Base-by-base conservation (phyloP, 1,140 invertebrate genomes). In the Drosophila pseudoananassae region DNA sequence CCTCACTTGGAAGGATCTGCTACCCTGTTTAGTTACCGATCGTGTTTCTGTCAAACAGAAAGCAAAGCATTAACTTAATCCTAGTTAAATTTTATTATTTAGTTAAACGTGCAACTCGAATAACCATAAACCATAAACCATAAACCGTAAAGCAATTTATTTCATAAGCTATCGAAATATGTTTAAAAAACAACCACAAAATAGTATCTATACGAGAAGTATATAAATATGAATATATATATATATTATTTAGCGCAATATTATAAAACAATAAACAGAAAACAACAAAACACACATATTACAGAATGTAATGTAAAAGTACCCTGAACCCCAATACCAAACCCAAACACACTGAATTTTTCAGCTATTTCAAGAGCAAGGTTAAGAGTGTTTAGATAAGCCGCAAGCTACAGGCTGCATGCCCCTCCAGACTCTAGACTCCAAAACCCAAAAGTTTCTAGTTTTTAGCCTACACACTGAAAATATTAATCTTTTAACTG, bases 1-100 rank as follows among this genome's bases (percentile, higher is more conserved):
- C 40, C 57, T 69, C 31, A 4, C 10, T 51, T 53, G 46, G 29
- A 61, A 61, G 9, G 6, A 6, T 29, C 38, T 14, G 53, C 20
- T 20, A 20, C 20, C 3, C 20, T 20, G 20, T 20, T 20, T 20
- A 20, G 20, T 20, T 66, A 58, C 25, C 59, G 50, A 31, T 78
- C 66, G 57, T 53, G 76, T 76, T 77, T 90, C 87, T 90, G 87
- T 90, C 78, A 79, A 90, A 90, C 87, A 90, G 85, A 90, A 84
- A 70, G 25, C 25, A 59, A 51, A 57, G 38, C 23, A 64, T 75
- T 47, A 50, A 54, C 27, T 54, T 57, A 43, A 76, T 57, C 53
- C 56, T 84, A 84, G 81, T 85, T 87, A 75, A 87, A 85, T 87
- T 77, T 9, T 82, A 71, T 64, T 75, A 73, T 76, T 76, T 58